A percentile compares a stretch with the other conserved stretches of the same genome.
Evolutionary conservation across 35 echinoderm and acorn worm species (phyloP).

Genomic region (Eucidaris tribuloides): DNA sequence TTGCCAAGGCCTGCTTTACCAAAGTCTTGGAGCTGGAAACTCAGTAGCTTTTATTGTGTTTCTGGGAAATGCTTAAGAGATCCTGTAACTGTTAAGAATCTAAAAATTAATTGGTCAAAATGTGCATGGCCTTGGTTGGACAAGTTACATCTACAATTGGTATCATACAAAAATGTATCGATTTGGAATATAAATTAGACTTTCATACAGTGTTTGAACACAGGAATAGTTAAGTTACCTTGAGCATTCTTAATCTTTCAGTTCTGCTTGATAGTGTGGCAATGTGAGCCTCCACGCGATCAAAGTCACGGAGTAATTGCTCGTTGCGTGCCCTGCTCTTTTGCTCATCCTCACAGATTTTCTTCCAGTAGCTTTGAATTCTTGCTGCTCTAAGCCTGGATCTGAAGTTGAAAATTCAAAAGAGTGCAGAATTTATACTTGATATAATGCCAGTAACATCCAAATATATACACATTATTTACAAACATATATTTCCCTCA

Average conservation of each 20-base stretch:
- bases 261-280: slow-evolving; percentile 80
- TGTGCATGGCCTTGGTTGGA: too few relatives aligned
- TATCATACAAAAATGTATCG: too few relatives aligned
- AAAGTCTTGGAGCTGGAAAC: too few relatives aligned
- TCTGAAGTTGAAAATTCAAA: not conserved
- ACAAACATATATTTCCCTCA: not conserved
- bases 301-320: slow-evolving; percentile 72
- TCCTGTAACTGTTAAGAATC: too few relatives aligned
- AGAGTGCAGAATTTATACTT: not conserved
- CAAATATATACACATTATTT: not conserved
- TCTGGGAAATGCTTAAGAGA: too few relatives aligned
- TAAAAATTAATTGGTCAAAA: too few relatives aligned
- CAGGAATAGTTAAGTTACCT: too few relatives aligned
- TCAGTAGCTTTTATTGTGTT: too few relatives aligned
- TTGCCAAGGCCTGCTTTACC: too few relatives aligned
- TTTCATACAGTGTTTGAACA: too few relatives aligned
- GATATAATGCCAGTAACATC: not conserved
- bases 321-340: slow-evolving; percentile 73
- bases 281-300: slow-evolving; percentile 79
- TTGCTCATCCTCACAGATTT: slow-evolving; percentile 86
- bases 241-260: slow-evolving; percentile 72
- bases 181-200: too few relatives aligned
- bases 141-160: too few relatives aligned
- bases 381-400: slow-evolving; percentile 55
- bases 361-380: slow-evolving; percentile 82